Percentiles rank a stretch among this genome's conserved stretches.
Evolutionary conservation across 2,888 invertebrate genomes (phyloP).

Genomic region (Amphipoea oculea): DNA sequence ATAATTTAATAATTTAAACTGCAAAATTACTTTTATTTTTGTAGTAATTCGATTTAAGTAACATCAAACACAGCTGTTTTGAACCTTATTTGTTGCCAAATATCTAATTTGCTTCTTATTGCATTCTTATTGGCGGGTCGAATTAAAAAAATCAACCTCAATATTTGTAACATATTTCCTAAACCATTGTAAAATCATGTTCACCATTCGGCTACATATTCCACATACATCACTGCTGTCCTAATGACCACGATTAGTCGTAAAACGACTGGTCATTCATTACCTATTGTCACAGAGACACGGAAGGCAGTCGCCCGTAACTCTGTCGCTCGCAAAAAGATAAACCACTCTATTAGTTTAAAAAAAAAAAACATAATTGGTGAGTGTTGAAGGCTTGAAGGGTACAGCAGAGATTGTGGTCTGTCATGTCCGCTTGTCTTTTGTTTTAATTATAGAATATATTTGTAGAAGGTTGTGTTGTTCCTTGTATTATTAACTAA

Average conservation of each 20-base stretch:
- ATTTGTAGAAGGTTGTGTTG: conserved; percentile 24
- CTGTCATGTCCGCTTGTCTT: conserved; percentile 41
- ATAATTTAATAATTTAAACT: too few relatives aligned
- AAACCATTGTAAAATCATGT: too few relatives aligned
- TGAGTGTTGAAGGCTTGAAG: conserved; percentile 53
- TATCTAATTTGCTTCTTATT: too few relatives aligned
- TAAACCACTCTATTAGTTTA: conserved; percentile 50
- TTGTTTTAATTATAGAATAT: conserved; percentile 45
- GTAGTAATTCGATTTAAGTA: too few relatives aligned
- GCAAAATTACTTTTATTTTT: too few relatives aligned
- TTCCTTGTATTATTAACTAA: not conserved
- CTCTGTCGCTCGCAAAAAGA: conserved; percentile 47
- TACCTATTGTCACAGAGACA: conserved; percentile 55
- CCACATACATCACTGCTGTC: conserved; percentile 47
- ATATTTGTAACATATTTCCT: not conserved
- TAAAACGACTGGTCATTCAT: conserved; percentile 51
- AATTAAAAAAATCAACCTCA: too few relatives aligned
- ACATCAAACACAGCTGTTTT: too few relatives aligned
- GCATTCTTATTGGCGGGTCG: too few relatives aligned
- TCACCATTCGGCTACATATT: conserved; percentile 7
- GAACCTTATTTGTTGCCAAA: too few relatives aligned
- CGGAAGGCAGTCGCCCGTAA: conserved; percentile 57
- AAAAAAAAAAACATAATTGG: conserved; percentile 57
- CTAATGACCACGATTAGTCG: conserved; percentile 58
- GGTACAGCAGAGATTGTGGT: conserved; percentile 32